Percentiles rank a stretch among this genome's conserved stretches.
Evolutionary conservation across 2,888 invertebrate species (phyloP).

Genomic region (Oegoconia quadripuncta): DNA sequence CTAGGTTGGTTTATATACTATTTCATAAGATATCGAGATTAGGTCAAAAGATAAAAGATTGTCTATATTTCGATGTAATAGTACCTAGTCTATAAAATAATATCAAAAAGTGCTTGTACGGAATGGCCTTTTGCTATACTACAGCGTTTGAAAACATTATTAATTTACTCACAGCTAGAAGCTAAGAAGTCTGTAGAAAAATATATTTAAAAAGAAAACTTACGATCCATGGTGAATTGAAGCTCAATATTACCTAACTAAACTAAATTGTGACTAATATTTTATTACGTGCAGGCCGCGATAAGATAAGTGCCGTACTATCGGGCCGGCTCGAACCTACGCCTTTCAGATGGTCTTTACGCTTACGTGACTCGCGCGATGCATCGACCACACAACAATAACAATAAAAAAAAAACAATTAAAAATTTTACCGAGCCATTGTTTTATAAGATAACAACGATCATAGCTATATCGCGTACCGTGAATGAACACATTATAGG

Average conservation of each 20-base stretch:
- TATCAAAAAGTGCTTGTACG: no score
- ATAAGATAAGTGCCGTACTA: conserved; percentile 8
- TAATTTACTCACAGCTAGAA: not conserved
- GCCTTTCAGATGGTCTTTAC: not conserved
- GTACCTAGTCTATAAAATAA: no score
- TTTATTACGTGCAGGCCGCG: conserved; percentile 17
- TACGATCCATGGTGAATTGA: conserved; percentile 21
- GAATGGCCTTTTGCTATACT: no score
- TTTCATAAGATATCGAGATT: no score
- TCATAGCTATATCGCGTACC: not conserved
- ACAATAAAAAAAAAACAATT: not conserved
- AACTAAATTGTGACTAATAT: conserved; percentile 6
- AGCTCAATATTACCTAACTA: not conserved
- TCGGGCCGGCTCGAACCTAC: not conserved
- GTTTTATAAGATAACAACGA: not conserved
- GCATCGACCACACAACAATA: no score
- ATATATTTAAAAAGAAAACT: conserved; percentile 13
- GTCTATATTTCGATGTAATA: no score
- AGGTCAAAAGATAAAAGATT: no score
- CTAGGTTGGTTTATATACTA: no score
- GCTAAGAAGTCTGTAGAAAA: not conserved
- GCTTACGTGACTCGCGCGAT: not conserved
- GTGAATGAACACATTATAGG: not conserved
- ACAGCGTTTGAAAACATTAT: no score
- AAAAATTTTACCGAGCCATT: not conserved